Base-by-base conservation (phyloP, 2,888 invertebrate species). In the Epinotia nisella region DNA sequence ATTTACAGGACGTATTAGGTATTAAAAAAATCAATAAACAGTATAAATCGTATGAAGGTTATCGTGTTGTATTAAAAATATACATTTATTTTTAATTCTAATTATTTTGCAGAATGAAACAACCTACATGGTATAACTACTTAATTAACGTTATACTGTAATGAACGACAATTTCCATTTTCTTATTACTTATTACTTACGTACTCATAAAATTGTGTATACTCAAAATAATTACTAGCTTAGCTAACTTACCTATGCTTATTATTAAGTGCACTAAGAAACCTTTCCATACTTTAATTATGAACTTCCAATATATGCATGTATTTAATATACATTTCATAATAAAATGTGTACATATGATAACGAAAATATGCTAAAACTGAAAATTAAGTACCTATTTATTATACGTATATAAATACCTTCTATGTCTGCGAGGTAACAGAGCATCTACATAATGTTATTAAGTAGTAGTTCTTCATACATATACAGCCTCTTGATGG, bases 401-500 rank as follows among this genome's bases (percentile, higher is more conserved):
- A 10, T 10, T 1, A 24, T 21, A 21, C 10, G 13, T 21, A 21
- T 1, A 55, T 13, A 21, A 2, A 55, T 55, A 21, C 19, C 10
- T 13, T 49, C 41, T 41, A 13, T 4, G 24, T 41, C 4, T 55
- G 61, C 70, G 70, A 70, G 62, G 62, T 55, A n/a, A 56, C n/a
- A 61, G 55, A 62, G 62, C 17, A 17, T 62, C 62, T 62, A 62
- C 55, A n/a, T 4, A 35, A 35, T 35, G 35, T 9, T 35, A 13
- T 39, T 24, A 24, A 1, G 1, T 65, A 39, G 35, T 24, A 55
- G 4, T 39, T 49, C 51, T 65, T 41, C n/a, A 35, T 53, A 39
- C n/a, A 35, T 53, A 39, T 59, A 71, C 71, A 71, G 71, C 65
- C 65, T 29, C 15, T 41, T 65, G 71, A 65, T 65, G 71, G 65